These are phyloP conservation scores for Neomorphus geoffroyi DNA, from an alignment of 2,797 vertebrate genomes.

Conservation along the genomic window DNA sequence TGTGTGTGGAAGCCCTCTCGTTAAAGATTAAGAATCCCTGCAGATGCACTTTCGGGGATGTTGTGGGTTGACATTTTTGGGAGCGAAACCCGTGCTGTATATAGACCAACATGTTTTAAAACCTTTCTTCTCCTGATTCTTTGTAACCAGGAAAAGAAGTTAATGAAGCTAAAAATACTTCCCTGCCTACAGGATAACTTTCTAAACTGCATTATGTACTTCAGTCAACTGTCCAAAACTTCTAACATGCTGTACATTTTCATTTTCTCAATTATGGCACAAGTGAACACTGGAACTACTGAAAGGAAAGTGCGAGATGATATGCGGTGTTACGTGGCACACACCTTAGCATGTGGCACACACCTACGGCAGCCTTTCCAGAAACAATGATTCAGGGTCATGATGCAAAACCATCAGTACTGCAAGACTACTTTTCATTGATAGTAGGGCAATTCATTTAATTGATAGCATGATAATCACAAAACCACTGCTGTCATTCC, in stretches of 20 bases:
- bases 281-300: neutral
- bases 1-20: neutral
- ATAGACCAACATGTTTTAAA: neutral
- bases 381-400: conserved; percentile 27
- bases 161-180: neutral
- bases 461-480: neutral
- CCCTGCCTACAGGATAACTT: neutral
- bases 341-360: neutral
- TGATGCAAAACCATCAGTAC: conserved; percentile 3
- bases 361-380: neutral
- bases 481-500: neutral
- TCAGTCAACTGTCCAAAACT: neutral
- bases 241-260: neutral
- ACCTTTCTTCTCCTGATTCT: neutral
- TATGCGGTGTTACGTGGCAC: neutral
- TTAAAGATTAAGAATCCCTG: neutral
- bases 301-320: neutral
- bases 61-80: neutral
- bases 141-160: neutral
- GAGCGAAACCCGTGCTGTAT: neutral
- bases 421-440: neutral
- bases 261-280: neutral
- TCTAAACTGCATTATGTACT: neutral
- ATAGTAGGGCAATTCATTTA: neutral
- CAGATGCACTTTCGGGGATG: neutral